Percentiles rank a stretch among this genome's conserved stretches.
Conservation (phyloP, 2,113 vertebrate genomes). For the Manacus vitellinus region DNA sequence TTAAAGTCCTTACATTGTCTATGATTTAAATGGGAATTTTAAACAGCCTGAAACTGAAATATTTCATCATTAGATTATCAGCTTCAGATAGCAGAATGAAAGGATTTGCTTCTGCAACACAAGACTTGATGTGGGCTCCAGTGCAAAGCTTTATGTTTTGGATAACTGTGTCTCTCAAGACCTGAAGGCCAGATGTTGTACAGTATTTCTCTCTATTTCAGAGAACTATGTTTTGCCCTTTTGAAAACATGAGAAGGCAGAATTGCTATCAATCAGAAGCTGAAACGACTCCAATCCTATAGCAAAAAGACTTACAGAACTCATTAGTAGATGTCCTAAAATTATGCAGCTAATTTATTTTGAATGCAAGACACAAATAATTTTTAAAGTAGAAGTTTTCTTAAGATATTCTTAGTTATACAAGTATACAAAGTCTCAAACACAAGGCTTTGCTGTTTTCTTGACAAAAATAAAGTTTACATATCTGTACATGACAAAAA, state of each 20-base stretch:
- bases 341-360: not conserved
- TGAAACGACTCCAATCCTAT: accelerated
- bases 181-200: not conserved
- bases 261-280: not conserved
- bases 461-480: not conserved
- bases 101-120: not conserved
- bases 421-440: not conserved
- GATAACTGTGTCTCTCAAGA: not conserved
- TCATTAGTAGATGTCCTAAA: not conserved
- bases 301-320: not conserved
- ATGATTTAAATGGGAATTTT: constrained; percentile 3
- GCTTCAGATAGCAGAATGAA: not conserved
- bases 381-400: not conserved
- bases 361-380: not conserved
- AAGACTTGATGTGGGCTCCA: not conserved
- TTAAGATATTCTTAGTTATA: not conserved
- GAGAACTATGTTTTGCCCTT: not conserved
- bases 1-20: not conserved
- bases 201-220: not conserved
- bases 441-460: not conserved
- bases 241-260: not conserved
- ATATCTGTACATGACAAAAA: not conserved
- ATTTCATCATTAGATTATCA: not conserved
- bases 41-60: not conserved
- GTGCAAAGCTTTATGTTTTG: not conserved